Evolutionary conservation across 1,140 invertebrate species (phyloP).

Genomic region (Carposina sasakii): DNA sequence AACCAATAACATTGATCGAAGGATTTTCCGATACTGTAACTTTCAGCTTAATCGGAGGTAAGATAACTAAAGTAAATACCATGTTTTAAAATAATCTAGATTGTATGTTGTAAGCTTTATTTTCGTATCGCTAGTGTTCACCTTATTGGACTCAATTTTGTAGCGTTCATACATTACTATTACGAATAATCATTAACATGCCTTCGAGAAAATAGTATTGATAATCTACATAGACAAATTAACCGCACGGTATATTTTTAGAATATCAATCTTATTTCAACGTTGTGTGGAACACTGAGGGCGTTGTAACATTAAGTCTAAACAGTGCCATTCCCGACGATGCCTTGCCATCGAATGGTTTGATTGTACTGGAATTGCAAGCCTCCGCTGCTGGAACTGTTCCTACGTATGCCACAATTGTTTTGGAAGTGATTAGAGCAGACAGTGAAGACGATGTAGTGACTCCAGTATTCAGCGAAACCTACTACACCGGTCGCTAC

Average conservation of each 20-base stretch:
- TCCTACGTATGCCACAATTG: conserved; percentile 8
- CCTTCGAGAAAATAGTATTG: no score
- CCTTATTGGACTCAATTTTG: no score
- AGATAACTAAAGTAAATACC: no score
- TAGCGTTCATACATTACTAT: no score
- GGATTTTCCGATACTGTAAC: conserved; percentile 20
- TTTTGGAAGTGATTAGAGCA: conserved; percentile 11
- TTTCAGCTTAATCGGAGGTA: conserved; percentile 29
- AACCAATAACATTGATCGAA: conserved; percentile 22
- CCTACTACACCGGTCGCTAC: conserved; percentile 32
- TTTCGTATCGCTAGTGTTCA: no score
- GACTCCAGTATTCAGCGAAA: conserved; percentile 18
- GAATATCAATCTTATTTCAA: conserved; percentile 10
- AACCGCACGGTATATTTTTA: conserved; percentile 13
- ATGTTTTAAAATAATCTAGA: no score
- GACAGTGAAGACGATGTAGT: not conserved
- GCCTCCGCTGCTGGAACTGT: conserved; percentile 5
- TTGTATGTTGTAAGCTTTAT: no score
- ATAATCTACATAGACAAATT: no score
- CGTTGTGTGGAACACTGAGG: not conserved
- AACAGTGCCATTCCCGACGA: not conserved
- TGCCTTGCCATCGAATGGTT: conserved; percentile 4
- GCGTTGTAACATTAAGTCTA: conserved; percentile 1
- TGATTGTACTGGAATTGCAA: conserved; percentile 10
- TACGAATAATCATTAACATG: no score